Evolutionary conservation across 2,113 vertebrate species (phyloP), one percentile per base, ranked within the genome.

Genomic region (Perccottus glenii): DNA sequence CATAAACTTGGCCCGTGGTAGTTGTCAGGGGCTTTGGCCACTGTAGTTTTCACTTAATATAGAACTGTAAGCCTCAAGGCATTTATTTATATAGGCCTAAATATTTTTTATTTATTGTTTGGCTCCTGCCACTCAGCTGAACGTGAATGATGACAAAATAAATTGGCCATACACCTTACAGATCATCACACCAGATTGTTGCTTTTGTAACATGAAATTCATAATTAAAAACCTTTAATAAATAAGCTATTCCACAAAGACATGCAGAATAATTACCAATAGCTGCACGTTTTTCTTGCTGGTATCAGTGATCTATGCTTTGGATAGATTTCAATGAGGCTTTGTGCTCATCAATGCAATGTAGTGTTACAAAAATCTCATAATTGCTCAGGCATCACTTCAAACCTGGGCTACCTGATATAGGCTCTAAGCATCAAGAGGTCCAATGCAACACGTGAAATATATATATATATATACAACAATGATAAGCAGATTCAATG

Each of bases 401-500:
- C 53, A 72, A 68, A 65, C 35, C 19, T 36, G 51, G 11, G 51
- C 11, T 62, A 38, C 6, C 15, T 59, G 27, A 9, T 16, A 15
- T n/a, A 61, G 36, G 16, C 19, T 27, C 19, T 27, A 16, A 50
- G 9, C 69, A 51, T 32, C 10, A n/a, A 6, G 14, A 46, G n/a
- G 47, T 12, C 27, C 36, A 11, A 50, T 71, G 82, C 87, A 90
- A 88, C 86, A 87, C 72, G 89, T 87, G 78, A 87, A 71, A 53
- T 62, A 75, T 75, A 40, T 43, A 53, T 62, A 75, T 75, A 40
- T 43, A 66, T 50, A 38, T 62, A 67, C 27, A 64, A 58, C 52
- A 61, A 61, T 70, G 43, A 73, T 49, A 12, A 33, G 7, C 36
- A 51, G 27, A 61, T 64, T 27, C 49, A 15, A 51, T 15, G 53